Evolutionary conservation across 2,797 vertebrate genomes (phyloP), one percentile per base, ranked within the genome.

Genomic region (Pseudochromis fuscus): DNA sequence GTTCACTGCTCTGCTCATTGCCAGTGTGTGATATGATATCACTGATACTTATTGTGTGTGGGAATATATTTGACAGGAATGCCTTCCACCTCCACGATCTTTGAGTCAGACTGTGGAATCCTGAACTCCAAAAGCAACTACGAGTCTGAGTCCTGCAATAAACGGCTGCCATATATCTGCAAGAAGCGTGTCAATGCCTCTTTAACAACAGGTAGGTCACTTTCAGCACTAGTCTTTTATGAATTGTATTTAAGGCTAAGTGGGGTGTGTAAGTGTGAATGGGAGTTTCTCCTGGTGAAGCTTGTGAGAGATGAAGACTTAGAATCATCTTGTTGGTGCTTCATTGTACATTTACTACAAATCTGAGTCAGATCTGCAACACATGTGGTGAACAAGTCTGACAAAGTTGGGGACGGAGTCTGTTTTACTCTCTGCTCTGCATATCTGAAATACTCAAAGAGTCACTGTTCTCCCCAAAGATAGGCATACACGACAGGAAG

Each of bases 91-190:
- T 88, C 92, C 8, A 3, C 15, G 0, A 42, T 96, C 24, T 83
- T 86, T 27, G 94, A 87, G 28, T 90, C 91, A 0, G 96, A 96
- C 83, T 99, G 98, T 45, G 96, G 94, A 0, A 89, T 85, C 40
- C 89, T 99, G 86, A 93, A 93, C 74, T 88, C 93, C 2, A 62
- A 86, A 0, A 91, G 91, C 42, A 89, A 85, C 48, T 99, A 95
- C 87, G 91, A 94, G 42, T 88, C 91, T 23, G 91, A 89, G 66
- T 87, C 90, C 0, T 99, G 98, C 75, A 94, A 92, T 67, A 87
- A 83, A 18, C 81, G 53, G 4, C 91, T 98, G 82, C 96, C 98
- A 0, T 98, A 98, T 66, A 42, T 97, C 85, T 99, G 98, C 89
- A 94, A 96, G 89, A 99, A 99, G 82, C 86, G 76, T 0, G 8